A percentile compares a stretch with the other conserved stretches of the same genome.
These are phyloP conservation scores for Drosophila burlai DNA, from an alignment of 1,140 invertebrate genomes.

Conservation along the genomic window DNA sequence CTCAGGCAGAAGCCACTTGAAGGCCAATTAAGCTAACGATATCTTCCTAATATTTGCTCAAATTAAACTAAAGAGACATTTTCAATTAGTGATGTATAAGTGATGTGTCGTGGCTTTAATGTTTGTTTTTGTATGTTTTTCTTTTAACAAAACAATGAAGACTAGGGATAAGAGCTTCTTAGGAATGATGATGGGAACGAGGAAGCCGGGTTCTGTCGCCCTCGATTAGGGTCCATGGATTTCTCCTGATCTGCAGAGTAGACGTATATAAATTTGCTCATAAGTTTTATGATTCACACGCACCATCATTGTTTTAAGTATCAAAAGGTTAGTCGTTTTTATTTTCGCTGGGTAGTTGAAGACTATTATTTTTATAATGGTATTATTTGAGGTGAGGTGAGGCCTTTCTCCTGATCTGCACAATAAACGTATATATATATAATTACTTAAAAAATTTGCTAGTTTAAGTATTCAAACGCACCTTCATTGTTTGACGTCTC, in stretches of 20 bases:
- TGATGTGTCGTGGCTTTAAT: neutral
- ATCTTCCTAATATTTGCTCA: slow-evolving; percentile 20
- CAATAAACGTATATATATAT: too few species aligned
- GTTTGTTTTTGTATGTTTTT: neutral
- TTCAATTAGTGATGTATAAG: slow-evolving; percentile 2
- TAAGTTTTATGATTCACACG: slow-evolving; percentile 54
- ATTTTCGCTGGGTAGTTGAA: neutral
- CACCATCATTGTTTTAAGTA: slow-evolving; percentile 88
- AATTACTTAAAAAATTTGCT: too few species aligned
- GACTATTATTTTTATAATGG: too few species aligned
- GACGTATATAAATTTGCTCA: neutral
- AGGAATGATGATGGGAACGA: neutral
- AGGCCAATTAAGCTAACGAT: slow-evolving; percentile 22
- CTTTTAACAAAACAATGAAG: neutral
- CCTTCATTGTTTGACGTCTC: too few species aligned
- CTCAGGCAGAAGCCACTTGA: slow-evolving; percentile 7
- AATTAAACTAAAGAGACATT: neutral
- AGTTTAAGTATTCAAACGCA: too few species aligned
- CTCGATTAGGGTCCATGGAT: neutral
- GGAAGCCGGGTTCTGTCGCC: neutral
- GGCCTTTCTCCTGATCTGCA: too few species aligned
- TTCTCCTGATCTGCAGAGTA: neutral
- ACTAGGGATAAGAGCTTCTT: neutral
- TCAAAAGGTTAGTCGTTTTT: neutral
- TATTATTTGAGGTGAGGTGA: too few species aligned